Percentiles rank a stretch among this genome's conserved stretches.
Evolutionary conservation across 1,140 invertebrate genomes (phyloP).

Genomic region (Gonioctena quinquepunctata): DNA sequence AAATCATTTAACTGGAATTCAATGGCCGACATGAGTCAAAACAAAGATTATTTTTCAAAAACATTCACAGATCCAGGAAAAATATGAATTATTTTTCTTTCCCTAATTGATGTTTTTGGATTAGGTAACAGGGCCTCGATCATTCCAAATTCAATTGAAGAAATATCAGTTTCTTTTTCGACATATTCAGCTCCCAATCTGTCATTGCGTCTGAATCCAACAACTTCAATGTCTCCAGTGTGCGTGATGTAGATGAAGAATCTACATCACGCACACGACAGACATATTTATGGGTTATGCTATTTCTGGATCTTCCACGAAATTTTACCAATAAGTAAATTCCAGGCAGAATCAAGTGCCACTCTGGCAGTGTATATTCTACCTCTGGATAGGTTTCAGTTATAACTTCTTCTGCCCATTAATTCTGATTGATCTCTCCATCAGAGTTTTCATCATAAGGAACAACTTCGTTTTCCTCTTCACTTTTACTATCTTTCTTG

Average conservation of each 20-base stretch:
- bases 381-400: background rate
- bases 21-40: background rate
- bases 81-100: background rate
- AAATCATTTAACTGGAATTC: too few species aligned
- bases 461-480: too few species aligned
- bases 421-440: background rate
- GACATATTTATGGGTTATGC: background rate
- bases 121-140: background rate
- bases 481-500: background rate
- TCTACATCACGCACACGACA: slow-evolving; percentile 2
- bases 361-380: background rate
- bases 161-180: slow-evolving; percentile 5
- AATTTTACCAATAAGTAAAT: background rate
- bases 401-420: background rate
- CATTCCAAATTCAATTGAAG: background rate
- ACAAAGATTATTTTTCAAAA: background rate
- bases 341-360: background rate
- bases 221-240: slow-evolving; percentile 3
- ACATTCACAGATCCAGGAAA: background rate
- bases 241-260: too few species aligned
- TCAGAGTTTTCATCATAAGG: background rate
- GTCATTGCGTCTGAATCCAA: slow-evolving; percentile 8
- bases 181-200: slow-evolving; percentile 1
- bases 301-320: background rate
- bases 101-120: background rate